Conservation (phyloP, 2,797 vertebrate genomes). For the Ficedula albicollis region DNA sequence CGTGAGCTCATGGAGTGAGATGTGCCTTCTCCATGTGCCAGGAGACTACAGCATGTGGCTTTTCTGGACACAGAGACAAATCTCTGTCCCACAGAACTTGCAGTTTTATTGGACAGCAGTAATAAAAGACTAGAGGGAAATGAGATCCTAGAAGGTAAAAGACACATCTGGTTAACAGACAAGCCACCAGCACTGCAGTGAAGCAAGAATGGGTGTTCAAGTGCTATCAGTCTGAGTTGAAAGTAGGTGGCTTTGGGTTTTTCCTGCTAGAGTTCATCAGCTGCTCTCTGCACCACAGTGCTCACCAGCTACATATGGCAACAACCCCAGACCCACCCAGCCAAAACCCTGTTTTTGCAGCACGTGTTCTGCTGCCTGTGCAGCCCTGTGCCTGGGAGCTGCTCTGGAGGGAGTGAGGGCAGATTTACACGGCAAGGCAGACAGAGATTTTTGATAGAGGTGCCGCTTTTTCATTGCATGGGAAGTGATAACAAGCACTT, state of each 20-base stretch:
- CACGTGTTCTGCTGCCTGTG: background rate
- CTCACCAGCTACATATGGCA: background rate
- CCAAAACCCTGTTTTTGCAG: background rate
- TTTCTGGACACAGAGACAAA: background rate
- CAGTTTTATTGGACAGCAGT: background rate
- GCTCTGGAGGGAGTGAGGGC: background rate
- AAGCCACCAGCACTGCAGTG: accelerated
- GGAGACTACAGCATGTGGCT: background rate
- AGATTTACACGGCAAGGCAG: background rate
- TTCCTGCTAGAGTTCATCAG: background rate
- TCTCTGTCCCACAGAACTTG: background rate
- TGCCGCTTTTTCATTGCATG: background rate
- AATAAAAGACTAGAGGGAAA: background rate
- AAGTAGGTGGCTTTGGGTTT: background rate
- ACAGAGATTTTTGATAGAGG: background rate
- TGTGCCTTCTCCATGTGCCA: background rate
- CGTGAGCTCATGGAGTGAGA: background rate
- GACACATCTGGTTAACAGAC: background rate
- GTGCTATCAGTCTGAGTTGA: background rate
- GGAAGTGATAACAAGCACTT: background rate
- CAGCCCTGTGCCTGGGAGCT: background rate
- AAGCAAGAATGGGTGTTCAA: background rate
- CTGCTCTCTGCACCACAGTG: background rate
- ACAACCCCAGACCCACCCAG: background rate
- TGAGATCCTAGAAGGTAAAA: background rate